Evolutionary conservation across 1,140 invertebrate species (phyloP), one percentile per base, ranked within the genome.

Genomic region (Trichoplusia ni): DNA sequence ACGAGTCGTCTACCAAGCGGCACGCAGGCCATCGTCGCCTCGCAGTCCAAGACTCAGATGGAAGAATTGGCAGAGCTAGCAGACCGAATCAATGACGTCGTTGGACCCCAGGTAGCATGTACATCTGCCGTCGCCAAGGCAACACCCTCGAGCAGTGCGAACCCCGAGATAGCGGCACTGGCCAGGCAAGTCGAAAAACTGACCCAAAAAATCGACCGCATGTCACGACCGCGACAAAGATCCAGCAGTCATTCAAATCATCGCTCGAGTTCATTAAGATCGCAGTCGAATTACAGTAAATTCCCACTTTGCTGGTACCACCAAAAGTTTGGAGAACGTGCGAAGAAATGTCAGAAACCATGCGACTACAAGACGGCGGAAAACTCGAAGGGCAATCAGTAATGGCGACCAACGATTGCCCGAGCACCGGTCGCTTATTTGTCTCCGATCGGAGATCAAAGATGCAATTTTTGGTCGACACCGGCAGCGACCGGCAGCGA

Each of bases 271-370:
- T n/a, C n/a, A n/a, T n/a, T n/a, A n/a, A n/a, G n/a, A n/a, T 58
- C 53, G 1, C 53, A 58, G 4, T 58, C 35, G 1, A 58, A 58
- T 9, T 58, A 58, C 37, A 1, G 53, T 0, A 11, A 31, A 1
- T 58, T 40, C 14, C 53, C 53, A 1, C 19, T 38, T 4, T 62
- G 46, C 9, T 62, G 35, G 44, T 49, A 62, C 23, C 46, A 51
- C 19, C 8, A 21, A n/a, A 49, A 49, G 5, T 61, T 49, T 9
- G 31, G 31, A 16, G 2, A 1, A 2, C 25, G 14, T 7, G 42
- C 46, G 9, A 38, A 27, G 7, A 51, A 51, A 11, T 51, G 59
- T 14, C 13, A 8, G 0, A 14, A 14, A 6, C 59, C 35, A 1
- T 62, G 58, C 25, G 40, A 49, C 18, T 47, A n/a, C n/a, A n/a